Conservation (phyloP, 2,888 invertebrate species). For the Epistrophe eligans region DNA sequence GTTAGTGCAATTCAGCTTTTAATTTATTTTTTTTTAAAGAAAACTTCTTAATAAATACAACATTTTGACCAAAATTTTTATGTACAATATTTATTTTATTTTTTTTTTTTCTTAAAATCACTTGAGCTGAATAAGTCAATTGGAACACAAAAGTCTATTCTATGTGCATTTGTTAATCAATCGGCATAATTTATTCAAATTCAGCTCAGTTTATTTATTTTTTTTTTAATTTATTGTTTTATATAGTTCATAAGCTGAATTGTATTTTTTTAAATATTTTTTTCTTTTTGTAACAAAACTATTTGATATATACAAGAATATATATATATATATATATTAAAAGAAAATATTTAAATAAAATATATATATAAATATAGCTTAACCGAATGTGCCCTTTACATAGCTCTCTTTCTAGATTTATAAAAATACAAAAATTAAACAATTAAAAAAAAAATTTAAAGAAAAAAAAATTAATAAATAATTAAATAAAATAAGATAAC, state of each 20-base stretch:
- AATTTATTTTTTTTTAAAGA: constrained; percentile 24
- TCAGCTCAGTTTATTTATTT: constrained; percentile 66
- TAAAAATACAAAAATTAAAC: constrained; percentile 76
- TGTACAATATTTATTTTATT: constrained; percentile 10
- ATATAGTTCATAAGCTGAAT: constrained; percentile 47
- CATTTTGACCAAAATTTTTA: constrained; percentile 66
- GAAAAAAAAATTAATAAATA: constrained; percentile 46
- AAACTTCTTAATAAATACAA: constrained; percentile 25
- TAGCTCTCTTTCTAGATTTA: constrained; percentile 84
- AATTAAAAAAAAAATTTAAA: constrained; percentile 53
- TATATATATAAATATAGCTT: constrained; percentile 82
- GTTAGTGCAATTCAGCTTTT: constrained; percentile 66
- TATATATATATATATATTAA: constrained; percentile 77
- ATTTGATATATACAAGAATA: constrained; percentile 72
- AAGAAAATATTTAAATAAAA: constrained; percentile 77
- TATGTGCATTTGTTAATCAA: constrained; percentile 68
- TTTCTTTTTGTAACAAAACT: constrained; percentile 52
- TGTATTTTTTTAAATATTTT: constrained; percentile 50
- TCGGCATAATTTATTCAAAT: constrained; percentile 74
- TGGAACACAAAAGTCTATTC: constrained; percentile 33
- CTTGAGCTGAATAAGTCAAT: constrained; percentile 64
- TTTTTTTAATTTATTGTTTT: constrained; percentile 50
- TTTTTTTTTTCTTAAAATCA: constrained; percentile 19
- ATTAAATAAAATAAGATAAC: constrained; percentile 49
- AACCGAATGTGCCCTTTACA: constrained; percentile 85